These are phyloP conservation scores for Gorsachius goisagi DNA, from an alignment of 2,113 vertebrate species.

Conservation along the genomic window DNA sequence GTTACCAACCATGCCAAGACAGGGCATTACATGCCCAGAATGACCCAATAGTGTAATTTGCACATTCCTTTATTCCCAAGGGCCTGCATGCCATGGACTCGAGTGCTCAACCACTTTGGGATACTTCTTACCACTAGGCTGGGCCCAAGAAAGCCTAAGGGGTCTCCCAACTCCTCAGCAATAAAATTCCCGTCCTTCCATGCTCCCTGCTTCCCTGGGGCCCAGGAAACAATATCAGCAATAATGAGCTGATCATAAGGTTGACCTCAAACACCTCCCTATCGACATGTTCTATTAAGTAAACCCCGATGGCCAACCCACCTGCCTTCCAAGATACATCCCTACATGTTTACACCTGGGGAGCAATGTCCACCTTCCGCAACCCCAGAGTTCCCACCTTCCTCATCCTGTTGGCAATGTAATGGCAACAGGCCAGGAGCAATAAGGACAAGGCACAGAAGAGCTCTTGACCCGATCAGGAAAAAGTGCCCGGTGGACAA, in stretches of 20 bases:
- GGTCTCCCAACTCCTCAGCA: neutral
- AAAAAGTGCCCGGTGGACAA: neutral
- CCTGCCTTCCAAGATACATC: neutral
- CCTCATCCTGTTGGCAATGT: neutral
- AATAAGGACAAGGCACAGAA: neutral
- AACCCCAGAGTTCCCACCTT: neutral
- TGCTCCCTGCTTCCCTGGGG: neutral
- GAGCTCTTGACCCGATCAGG: neutral
- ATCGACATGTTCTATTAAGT: rapidly evolving
- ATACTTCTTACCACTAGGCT: neutral
- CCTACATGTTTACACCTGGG: neutral
- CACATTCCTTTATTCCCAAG: neutral
- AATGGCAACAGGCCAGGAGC: neutral
- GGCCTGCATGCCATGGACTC: neutral
- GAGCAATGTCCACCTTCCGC: neutral
- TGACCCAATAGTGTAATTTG: neutral
- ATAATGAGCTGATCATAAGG: neutral
- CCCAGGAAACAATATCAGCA: neutral
- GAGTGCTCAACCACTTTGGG: neutral
- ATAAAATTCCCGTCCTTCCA: neutral
- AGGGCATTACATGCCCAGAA: neutral
- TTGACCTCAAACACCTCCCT: neutral
- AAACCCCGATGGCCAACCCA: neutral
- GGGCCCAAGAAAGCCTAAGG: neutral
- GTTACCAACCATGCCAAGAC: neutral